Evolutionary conservation across 2,888 invertebrate genomes (phyloP).

Genomic region (Belgica antarctica): DNA sequence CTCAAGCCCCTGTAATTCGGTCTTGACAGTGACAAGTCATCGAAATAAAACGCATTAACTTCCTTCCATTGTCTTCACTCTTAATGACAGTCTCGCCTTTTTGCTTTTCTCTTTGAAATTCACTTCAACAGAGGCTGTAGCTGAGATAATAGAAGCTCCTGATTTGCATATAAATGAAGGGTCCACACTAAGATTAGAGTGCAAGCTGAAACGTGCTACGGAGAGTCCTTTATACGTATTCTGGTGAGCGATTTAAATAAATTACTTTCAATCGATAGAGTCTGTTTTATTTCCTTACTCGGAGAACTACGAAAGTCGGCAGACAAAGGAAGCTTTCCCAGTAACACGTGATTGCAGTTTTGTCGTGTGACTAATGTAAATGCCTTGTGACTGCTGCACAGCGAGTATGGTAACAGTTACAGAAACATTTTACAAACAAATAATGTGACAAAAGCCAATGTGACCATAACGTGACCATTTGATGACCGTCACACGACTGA

Average conservation of each 20-base stretch:
- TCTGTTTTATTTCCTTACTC: background rate
- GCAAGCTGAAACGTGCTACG: constrained; percentile 54
- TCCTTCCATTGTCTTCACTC: background rate
- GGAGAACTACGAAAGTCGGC: too few species aligned
- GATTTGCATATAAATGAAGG: constrained; percentile 55
- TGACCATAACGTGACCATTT: too few species aligned
- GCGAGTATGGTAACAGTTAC: too few species aligned
- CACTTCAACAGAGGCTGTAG: constrained; percentile 52
- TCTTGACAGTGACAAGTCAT: background rate
- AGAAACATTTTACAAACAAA: too few species aligned
- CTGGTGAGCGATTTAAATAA: constrained; percentile 50
- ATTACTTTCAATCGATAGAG: constrained; percentile 36
- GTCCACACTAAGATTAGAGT: constrained; percentile 53
- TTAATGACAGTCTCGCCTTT: background rate
- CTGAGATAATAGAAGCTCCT: constrained; percentile 54
- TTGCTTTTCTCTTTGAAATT: background rate
- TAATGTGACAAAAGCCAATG: too few species aligned
- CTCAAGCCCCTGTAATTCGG: background rate
- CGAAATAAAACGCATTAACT: constrained; percentile 15
- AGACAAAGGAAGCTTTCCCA: too few species aligned
- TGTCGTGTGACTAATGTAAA: too few species aligned
- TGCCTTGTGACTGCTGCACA: too few species aligned
- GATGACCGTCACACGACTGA: too few species aligned
- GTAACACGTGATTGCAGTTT: too few species aligned
- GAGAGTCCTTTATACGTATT: constrained; percentile 55